Percentiles rank a stretch among this genome's conserved stretches.
Evolutionary conservation across 2,888 invertebrate genomes (phyloP).

Genomic region (Netelia fuscicornis): DNA sequence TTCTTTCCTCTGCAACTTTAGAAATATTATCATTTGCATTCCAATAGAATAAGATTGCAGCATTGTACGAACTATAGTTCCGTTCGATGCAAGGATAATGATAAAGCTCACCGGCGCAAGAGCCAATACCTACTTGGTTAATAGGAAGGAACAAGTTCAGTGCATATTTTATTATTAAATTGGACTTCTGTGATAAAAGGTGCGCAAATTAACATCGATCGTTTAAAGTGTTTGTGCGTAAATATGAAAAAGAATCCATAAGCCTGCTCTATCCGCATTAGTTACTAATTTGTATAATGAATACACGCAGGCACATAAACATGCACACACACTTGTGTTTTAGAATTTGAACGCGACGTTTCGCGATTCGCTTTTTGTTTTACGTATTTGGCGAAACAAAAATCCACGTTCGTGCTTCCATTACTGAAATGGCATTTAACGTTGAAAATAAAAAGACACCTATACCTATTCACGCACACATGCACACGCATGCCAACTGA

Average conservation of each 20-base stretch:
- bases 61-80: too few relatives aligned
- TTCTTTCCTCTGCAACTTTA: too few relatives aligned
- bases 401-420: slow-evolving; percentile 10
- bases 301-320: slow-evolving; percentile 5
- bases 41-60: too few relatives aligned
- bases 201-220: background rate
- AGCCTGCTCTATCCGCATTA: slow-evolving; percentile 27
- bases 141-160: too few relatives aligned
- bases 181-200: too few relatives aligned
- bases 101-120: too few relatives aligned
- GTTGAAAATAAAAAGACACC: slow-evolving; percentile 7
- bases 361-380: background rate
- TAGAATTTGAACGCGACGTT: slow-evolving; percentile 1
- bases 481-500: background rate
- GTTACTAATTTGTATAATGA: background rate
- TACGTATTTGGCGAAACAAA: slow-evolving; percentile 2
- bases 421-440: background rate
- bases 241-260: slow-evolving; percentile 29
- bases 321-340: slow-evolving; percentile 26
- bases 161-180: too few relatives aligned
- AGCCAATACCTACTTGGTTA: too few relatives aligned
- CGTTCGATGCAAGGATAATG: too few relatives aligned
- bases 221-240: background rate
- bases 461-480: background rate
- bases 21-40: too few relatives aligned